Evolutionary conservation across 2,797 vertebrate genomes (phyloP), one percentile per base, ranked within the genome.

Genomic region (Rousettus madagascariensis): DNA sequence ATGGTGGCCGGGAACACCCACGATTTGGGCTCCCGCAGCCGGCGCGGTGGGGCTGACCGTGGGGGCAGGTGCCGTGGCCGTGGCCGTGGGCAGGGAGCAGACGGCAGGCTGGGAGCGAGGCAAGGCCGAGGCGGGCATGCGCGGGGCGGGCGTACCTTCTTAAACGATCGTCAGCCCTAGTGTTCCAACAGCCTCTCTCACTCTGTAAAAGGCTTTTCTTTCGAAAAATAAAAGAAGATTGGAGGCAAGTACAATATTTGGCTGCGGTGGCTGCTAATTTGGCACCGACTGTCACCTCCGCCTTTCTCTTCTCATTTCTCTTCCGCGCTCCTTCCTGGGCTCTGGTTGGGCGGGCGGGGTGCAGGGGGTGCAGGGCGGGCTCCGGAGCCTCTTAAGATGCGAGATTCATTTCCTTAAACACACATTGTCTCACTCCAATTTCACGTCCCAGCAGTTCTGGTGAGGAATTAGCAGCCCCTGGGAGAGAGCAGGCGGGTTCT

Each of bases 231-330:
- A 96, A 97, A 94, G 96, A 97, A 98, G 96, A 97, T 97, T 97
- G 97, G 97, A 97, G 97, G 98, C 97, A 97, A 98, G 97, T 96
- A 98, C 97, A 98, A 97, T 36, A 8, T 98, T 98, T 98, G 97
- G 97, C 98, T 98, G 97, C 95, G 96, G 97, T 74, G 97, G 98
- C 97, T 97, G 97, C 98, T 97, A 95, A 96, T 98, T 98, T 95
- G 96, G 97, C 95, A 89, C 92, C 20, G 80, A 96, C 41, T 84
- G 85, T 96, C 97, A 96, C 96, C 95, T 96, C 97, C 90, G 95
- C 95, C 96, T 97, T 95, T 94, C 92, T 86, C 90, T 96, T 83
- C 49, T 49, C 49, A 16, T 16, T 49, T 49, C 49, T 16, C 49
- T 49, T 49, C 49, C 49, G 4, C 71, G 41, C 57, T 94, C 66